Percentiles rank a stretch among this genome's conserved stretches.
phyloP scores from a whole-genome alignment of 2,888 invertebrate genomes.

The Lumbricus terrestris region DNA sequence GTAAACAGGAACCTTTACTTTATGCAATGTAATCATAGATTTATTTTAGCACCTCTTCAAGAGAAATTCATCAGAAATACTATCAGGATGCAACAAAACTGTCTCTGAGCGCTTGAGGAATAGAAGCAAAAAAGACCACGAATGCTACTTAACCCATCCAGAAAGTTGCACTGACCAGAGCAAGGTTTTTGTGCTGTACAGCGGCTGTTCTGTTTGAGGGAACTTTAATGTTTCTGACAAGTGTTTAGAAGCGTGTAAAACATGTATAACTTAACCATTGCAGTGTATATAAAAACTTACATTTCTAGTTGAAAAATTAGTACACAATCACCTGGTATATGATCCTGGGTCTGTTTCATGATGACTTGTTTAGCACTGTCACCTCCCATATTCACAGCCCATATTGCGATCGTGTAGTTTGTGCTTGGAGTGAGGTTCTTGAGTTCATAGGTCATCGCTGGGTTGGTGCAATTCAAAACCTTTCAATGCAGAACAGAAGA shows the following conservation, averaged over 20 bases:
- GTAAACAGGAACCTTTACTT: no score
- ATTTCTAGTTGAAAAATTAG: neutral
- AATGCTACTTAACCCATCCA: no score
- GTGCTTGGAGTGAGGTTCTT: constrained; percentile 8
- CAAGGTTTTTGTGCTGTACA: no score
- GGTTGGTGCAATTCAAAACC: neutral
- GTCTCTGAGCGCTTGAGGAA: no score
- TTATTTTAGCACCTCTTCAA: no score
- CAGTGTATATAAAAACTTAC: neutral
- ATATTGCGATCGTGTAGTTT: constrained; percentile 21
- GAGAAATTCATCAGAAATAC: no score
- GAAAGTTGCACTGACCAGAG: no score
- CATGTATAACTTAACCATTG: neutral
- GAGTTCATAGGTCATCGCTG: constrained; percentile 5
- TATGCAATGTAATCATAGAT: no score
- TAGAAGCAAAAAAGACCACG: no score
- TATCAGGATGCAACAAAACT: no score
- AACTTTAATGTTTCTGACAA: neutral
- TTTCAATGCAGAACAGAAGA: neutral
- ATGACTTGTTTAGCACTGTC: neutral
- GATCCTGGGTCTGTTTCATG: neutral
- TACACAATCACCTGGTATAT: neutral
- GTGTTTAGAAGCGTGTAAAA: neutral
- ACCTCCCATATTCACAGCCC: constrained; percentile 11
- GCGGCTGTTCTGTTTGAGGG: no score